A percentile compares a stretch with the other conserved stretches of the same genome.
Evolutionary conservation across 1,140 invertebrate species (phyloP).

Genomic region (Drosophila ogumai): DNA sequence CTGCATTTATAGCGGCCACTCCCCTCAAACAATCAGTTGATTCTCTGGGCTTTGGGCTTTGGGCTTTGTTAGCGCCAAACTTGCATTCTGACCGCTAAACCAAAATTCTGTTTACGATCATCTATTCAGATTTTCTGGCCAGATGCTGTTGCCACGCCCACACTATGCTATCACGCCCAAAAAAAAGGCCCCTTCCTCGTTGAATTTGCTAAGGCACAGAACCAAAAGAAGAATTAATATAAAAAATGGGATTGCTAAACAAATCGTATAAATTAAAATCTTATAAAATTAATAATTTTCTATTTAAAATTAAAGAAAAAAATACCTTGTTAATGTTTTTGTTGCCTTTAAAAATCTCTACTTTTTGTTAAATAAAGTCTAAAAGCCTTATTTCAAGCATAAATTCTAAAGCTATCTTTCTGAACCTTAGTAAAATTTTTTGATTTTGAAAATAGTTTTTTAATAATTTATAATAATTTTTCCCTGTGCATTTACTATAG

Average conservation of each 20-base stretch:
- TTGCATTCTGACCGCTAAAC: constrained; percentile 26
- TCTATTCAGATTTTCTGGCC: constrained; percentile 51
- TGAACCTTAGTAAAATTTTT: not conserved
- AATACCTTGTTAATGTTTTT: no score
- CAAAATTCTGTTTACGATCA: constrained; percentile 55
- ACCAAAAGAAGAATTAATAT: not conserved
- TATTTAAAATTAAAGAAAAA: no score
- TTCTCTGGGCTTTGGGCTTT: not conserved
- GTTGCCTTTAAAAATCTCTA: no score
- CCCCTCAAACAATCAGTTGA: constrained; percentile 7
- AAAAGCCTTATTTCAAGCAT: not conserved
- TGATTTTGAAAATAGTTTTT: no score
- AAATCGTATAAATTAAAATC: no score
- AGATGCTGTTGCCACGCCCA: constrained; percentile 48
- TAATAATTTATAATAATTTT: not conserved
- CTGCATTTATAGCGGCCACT: constrained; percentile 23
- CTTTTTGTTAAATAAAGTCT: no score
- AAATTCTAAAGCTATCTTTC: not conserved
- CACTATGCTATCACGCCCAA: constrained; percentile 33
- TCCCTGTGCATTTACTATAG: constrained; percentile 1
- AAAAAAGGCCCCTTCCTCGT: constrained; percentile 22
- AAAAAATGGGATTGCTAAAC: no score
- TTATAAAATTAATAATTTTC: no score
- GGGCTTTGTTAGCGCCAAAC: constrained; percentile 20
- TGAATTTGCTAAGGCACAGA: constrained; percentile 4